Conservation (phyloP, 2,113 vertebrate species). For the Colinus virginianus region DNA sequence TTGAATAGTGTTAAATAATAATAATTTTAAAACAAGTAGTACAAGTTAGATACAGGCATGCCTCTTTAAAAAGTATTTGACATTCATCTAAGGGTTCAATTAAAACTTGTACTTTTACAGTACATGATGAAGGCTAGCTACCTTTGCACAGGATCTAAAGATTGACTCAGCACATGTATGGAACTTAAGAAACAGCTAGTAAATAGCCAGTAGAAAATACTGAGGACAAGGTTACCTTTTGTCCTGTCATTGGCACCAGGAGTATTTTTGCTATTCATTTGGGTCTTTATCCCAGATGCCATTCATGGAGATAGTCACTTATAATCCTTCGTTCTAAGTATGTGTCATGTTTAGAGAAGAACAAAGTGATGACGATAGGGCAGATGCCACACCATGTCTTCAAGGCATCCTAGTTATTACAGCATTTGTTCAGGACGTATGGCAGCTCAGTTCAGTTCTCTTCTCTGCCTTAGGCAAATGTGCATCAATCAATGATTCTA, state of each 20-base stretch:
- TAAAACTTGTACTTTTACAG: background rate
- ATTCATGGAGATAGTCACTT: background rate
- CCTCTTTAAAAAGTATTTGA: background rate
- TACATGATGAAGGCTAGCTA: background rate
- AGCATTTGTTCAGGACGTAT: background rate
- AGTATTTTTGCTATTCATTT: background rate
- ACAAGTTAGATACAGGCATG: background rate
- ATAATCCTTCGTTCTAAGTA: background rate
- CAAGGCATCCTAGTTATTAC: background rate
- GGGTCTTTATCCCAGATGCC: background rate
- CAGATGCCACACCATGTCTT: background rate
- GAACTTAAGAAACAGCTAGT: background rate
- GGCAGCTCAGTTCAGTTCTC: background rate
- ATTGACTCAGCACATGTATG: background rate
- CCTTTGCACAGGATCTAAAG: background rate
- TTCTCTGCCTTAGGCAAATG: background rate
- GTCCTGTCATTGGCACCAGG: background rate
- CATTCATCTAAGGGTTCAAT: background rate
- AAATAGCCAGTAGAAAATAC: background rate
- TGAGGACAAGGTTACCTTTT: background rate
- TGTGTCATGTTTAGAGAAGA: background rate
- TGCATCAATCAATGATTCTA: constrained; percentile 41
- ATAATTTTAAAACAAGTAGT: background rate
- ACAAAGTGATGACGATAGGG: background rate
- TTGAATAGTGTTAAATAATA: background rate